These are phyloP conservation scores for Reticulitermes speratus DNA, from an alignment of 1,140 invertebrate species.

Conservation along the genomic window DNA sequence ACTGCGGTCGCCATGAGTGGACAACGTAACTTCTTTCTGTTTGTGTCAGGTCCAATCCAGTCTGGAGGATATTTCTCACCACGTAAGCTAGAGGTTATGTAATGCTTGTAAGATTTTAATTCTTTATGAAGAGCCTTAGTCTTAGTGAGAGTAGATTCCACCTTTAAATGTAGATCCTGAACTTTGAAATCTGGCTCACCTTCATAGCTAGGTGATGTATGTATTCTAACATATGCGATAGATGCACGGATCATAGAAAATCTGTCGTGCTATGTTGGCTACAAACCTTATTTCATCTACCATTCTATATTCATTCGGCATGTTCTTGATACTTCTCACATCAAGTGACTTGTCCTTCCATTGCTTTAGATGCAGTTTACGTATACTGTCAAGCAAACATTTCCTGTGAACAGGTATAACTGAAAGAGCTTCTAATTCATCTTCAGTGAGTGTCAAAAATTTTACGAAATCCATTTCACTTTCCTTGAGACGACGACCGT, in stretches of 20 bases:
- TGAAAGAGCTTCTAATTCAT: neutral
- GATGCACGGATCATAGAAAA: neutral
- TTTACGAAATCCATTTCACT: neutral
- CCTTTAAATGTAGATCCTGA: neutral
- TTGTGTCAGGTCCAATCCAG: neutral
- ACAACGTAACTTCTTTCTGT: neutral
- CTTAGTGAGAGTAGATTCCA: neutral
- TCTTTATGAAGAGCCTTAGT: neutral
- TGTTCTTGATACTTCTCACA: neutral
- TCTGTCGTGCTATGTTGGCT: neutral
- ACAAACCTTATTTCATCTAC: neutral
- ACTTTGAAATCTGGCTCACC: neutral
- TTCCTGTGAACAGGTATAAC: neutral
- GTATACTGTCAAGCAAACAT: neutral
- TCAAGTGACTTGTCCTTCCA: neutral
- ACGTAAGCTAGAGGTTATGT: neutral
- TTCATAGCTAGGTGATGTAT: neutral
- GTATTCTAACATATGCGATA: neutral
- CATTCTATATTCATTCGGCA: neutral
- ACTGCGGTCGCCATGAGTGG: neutral
- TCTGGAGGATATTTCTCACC: neutral
- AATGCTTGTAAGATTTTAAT: neutral
- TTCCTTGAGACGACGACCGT: neutral
- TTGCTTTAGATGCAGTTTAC: neutral
- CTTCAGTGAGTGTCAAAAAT: constrained; percentile 3